Base-by-base conservation (phyloP, 2,113 vertebrate species). In the Chaetura pelagica region DNA sequence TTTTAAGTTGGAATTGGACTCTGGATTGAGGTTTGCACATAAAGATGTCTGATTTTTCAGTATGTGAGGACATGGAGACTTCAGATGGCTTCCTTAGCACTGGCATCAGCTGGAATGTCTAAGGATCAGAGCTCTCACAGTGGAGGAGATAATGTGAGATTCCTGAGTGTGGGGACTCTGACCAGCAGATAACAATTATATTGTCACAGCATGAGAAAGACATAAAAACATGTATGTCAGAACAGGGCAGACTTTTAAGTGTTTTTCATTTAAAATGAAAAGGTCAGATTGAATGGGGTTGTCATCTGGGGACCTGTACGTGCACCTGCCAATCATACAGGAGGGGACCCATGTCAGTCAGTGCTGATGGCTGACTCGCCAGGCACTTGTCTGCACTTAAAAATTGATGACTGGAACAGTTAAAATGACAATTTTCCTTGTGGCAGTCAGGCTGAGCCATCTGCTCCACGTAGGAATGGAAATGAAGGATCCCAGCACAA, bases 211-310 rank as follows among this genome's bases (percentile, higher is more conserved):
- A 2, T 35, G 11, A 68, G 44, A 67, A 94, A 95, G 69, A 57
- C 69, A 38, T 85, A 66, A 84, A 94, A 94, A 80, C 48, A 64
- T 62, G 15, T 64, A 57, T 88, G 73, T 90, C 92, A 87, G 69
- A 96, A 64, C 40, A 59, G 68, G 54, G 82, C 90, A 92, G 64
- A 35, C 69, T 95, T 94, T 92, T 94, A 96, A 94, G 90, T 86
- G 72, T 67, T 89, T 94, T 95, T 96, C 57, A 87, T 89, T 94
- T 94, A 84, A 92, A 93, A 86, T 72, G 82, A 93, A 97, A 96
- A 96, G 94, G 93, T 96, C 93, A 90, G 61, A 92, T 72, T 84
- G 96, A 95, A 88, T 90, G 54, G 61, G 52, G 69, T 75, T 95
- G 90, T 91, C 27, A 7, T 81, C 61, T 86, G 66, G 76, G 76